Conservation (phyloP, 2,888 invertebrate species). For the Volucella bombylans region DNA sequence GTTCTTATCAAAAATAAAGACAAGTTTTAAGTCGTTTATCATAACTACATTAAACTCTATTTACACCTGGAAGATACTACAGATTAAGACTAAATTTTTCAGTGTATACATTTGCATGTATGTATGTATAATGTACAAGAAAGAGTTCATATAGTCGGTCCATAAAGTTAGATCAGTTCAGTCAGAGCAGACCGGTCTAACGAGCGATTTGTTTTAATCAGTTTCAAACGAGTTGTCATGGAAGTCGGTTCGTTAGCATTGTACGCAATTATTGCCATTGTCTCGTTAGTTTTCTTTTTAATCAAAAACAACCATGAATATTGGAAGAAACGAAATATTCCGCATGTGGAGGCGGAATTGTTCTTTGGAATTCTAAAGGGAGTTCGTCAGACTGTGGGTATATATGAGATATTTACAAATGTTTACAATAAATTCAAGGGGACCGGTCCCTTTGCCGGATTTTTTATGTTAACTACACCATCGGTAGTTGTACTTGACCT, state of each 20-base stretch:
- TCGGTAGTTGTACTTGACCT: conserved; percentile 78
- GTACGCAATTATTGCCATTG: conserved; percentile 24
- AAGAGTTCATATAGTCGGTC: too few relatives aligned
- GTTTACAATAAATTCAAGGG: conserved; percentile 76
- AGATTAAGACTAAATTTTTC: too few relatives aligned
- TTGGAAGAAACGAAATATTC: conserved; percentile 76
- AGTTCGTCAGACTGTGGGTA: conserved; percentile 74
- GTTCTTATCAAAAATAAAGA: too few relatives aligned
- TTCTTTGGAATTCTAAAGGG: conserved; percentile 75
- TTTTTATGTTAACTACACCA: conserved; percentile 78
- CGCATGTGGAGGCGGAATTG: conserved; percentile 74
- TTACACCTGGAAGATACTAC: too few relatives aligned
- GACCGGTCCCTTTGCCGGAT: conserved; percentile 79
- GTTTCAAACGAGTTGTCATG: conserved; percentile 36
- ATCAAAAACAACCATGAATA: conserved; percentile 67
- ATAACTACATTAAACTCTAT: too few relatives aligned
- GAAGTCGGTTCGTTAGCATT: conserved; percentile 12
- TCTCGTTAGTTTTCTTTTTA: conserved; percentile 10
- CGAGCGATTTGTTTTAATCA: not conserved
- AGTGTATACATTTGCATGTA: too few relatives aligned
- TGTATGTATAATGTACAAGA: too few relatives aligned
- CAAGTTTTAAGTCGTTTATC: too few relatives aligned
- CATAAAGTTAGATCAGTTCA: too few relatives aligned
- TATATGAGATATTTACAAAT: conserved; percentile 74
- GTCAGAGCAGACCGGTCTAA: not conserved